Conservation (phyloP, 2,113 vertebrate species). For the Anser brachyrhynchus region DNA sequence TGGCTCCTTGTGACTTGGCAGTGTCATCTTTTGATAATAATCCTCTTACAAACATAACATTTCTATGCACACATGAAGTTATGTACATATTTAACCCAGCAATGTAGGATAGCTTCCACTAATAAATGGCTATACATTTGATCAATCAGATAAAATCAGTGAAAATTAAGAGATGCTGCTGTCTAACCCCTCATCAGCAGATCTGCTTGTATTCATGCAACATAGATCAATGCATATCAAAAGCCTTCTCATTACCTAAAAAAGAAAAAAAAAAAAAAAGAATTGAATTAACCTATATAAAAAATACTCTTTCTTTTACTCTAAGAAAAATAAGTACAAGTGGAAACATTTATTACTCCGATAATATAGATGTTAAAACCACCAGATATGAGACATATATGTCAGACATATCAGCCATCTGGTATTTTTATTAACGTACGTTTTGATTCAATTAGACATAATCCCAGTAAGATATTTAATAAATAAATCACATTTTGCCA, state of each 20-base stretch:
- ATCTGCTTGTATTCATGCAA: not conserved
- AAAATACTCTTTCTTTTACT: not conserved
- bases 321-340: not conserved
- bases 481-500: conserved; percentile 37
- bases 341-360: not conserved
- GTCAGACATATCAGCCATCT: not conserved
- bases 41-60: not conserved
- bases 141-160: not conserved
- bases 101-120: not conserved
- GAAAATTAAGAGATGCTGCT: not conserved
- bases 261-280: not conserved
- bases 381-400: not conserved
- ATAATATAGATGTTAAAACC: not conserved
- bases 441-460: conserved; percentile 32
- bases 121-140: not conserved
- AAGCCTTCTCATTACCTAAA: not conserved
- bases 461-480: not conserved
- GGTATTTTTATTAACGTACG: not conserved
- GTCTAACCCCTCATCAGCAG: not conserved
- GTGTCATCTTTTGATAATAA: not conserved
- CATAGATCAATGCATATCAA: not conserved
- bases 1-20: not conserved
- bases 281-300: not conserved
- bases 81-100: not conserved
- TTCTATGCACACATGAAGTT: not conserved